Base-by-base conservation (phyloP, 2,113 vertebrate genomes). In the Tachycineta bicolor region DNA sequence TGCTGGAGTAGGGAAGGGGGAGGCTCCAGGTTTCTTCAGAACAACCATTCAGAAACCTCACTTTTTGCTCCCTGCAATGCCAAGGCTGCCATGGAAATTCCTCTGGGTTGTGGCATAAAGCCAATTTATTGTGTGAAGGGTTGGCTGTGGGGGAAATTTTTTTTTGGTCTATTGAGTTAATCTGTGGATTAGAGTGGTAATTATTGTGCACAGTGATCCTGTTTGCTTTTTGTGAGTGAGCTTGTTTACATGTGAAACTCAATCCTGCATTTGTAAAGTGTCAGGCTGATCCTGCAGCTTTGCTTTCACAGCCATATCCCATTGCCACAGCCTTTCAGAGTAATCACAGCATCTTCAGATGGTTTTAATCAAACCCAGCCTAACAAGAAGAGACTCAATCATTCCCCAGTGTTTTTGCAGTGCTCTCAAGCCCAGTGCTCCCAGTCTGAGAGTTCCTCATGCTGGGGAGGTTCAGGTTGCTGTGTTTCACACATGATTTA, bases 291-390 rank as follows among this genome's bases (percentile, higher is more conserved):
- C 17, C 49, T 88, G 41, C 20, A 37, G 29, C 43, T 68, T 34
- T 41, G 23, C 43, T 65, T 50, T 84, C 58, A 22, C 37, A 56
- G 4, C 34, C 9, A 2, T 2, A 17, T 33, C 13, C 1, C 21
- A 3, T 16, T 65, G 28, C 13, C 70, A n/a, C 12, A 16, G 24
- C 43, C 29, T 28, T 46, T 20, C 14, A 12, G 4, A 52, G 8
- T 5, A 12, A 46, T n/a, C 25, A 20, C 17, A 23, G 0, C 18
- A 5, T 10, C 62, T 63, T 59, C 37, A 75, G 34, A 7, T 1
- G 11, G 13, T 44, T 74, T 47, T 56, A 59, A 29, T 22, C 21
- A 87, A 50, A 3, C 20, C 28, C 47, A 53, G 64, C 43, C 64
- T 17, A 6, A 9, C 10, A 3, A 16, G 76, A 21, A 31, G 43